A percentile compares a stretch with the other conserved stretches of the same genome.
phyloP scores from a whole-genome alignment of 2,888 invertebrate genomes.

The Gastrophysa polygoni region DNA sequence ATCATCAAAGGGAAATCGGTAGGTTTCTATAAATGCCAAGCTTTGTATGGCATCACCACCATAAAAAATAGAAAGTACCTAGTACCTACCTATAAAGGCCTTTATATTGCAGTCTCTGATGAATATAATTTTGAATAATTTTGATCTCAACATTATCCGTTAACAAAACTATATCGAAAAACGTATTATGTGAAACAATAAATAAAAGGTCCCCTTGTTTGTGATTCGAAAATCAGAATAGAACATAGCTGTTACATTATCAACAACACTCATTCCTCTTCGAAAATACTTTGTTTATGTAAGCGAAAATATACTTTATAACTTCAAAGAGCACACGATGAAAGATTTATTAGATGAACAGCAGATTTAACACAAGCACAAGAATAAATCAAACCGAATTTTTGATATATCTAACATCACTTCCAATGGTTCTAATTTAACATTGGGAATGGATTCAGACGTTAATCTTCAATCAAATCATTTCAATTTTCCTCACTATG shows the following conservation, averaged over 20 bases:
- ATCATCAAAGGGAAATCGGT: slow-evolving; percentile 19
- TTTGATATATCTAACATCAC: too few relatives aligned
- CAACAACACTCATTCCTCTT: slow-evolving; percentile 15
- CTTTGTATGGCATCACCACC: slow-evolving; percentile 22
- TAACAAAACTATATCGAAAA: too few relatives aligned
- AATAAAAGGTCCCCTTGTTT: slow-evolving; percentile 7
- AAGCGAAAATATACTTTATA: slow-evolving; percentile 35
- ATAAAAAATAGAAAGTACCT: slow-evolving; percentile 18
- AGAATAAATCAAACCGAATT: slow-evolving; percentile 28
- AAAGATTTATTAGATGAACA: slow-evolving; percentile 36
- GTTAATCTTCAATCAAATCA: too few relatives aligned
- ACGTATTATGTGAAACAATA: too few relatives aligned
- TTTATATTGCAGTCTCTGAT: too few relatives aligned
- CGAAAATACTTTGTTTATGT: slow-evolving; percentile 35
- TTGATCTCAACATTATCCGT: not conserved
- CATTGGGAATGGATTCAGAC: too few relatives aligned
- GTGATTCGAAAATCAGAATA: slow-evolving; percentile 7
- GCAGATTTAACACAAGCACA: slow-evolving; percentile 34
- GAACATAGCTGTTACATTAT: not conserved
- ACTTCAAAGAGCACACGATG: slow-evolving; percentile 38
- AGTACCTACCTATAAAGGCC: too few relatives aligned
- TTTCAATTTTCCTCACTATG: too few relatives aligned
- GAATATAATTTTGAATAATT: too few relatives aligned
- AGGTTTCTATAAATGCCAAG: slow-evolving; percentile 17
- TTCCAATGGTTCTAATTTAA: too few relatives aligned